phyloP scores from a whole-genome alignment of 1,140 invertebrate species.

The Lasioglossum baleicum region DNA sequence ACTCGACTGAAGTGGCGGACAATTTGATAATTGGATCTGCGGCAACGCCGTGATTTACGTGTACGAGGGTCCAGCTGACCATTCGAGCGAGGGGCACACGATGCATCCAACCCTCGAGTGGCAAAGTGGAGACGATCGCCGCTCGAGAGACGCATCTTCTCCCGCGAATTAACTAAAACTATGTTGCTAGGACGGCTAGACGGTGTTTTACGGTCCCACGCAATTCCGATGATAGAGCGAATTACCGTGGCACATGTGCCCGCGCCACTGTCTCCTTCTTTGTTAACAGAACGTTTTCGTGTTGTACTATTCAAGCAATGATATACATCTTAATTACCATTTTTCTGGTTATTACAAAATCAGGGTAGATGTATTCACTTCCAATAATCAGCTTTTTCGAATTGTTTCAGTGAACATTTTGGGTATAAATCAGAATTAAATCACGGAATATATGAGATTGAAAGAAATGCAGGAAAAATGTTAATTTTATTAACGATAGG shows the following conservation, averaged over 20 bases:
- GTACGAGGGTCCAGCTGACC: slow-evolving; percentile 68
- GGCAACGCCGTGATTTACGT: slow-evolving; percentile 72
- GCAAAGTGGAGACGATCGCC: slow-evolving; percentile 52
- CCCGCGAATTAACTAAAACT: slow-evolving; percentile 68
- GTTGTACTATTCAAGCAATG: too few species aligned
- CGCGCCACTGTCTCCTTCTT: not conserved
- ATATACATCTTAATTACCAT: too few species aligned
- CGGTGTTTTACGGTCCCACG: slow-evolving; percentile 61
- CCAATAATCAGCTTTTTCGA: too few species aligned
- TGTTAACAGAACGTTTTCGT: too few species aligned
- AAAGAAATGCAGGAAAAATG: too few species aligned
- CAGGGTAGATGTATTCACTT: too few species aligned
- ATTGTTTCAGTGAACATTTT: too few species aligned
- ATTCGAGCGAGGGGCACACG: slow-evolving; percentile 48
- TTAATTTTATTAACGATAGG: too few species aligned
- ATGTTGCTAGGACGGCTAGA: slow-evolving; percentile 56
- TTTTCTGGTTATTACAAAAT: too few species aligned
- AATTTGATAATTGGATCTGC: slow-evolving; percentile 78
- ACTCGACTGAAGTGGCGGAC: slow-evolving; percentile 65
- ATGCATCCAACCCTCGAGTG: slow-evolving; percentile 35
- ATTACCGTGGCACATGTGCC: not conserved
- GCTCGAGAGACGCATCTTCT: slow-evolving; percentile 43
- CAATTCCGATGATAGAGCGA: slow-evolving; percentile 51
- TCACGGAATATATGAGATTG: too few species aligned
- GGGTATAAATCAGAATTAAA: too few species aligned